These are phyloP conservation scores for Cyrtodaria siliqua DNA, from an alignment of 2,888 invertebrate genomes.

Conservation along the genomic window DNA sequence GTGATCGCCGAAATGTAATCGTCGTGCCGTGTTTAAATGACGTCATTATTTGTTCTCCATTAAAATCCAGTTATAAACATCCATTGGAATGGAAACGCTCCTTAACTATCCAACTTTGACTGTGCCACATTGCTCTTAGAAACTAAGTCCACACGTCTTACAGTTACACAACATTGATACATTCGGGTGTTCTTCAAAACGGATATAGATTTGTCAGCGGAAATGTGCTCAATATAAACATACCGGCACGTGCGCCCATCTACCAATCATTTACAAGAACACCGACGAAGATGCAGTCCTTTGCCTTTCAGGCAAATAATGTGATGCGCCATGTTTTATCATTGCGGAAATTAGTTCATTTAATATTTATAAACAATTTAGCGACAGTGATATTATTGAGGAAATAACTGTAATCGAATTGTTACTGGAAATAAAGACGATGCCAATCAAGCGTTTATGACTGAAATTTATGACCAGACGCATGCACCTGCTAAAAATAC, in stretches of 20 bases:
- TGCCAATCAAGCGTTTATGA: constrained; percentile 22
- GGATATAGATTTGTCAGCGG: too few relatives aligned
- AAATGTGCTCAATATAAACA: too few relatives aligned
- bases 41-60: constrained; percentile 33
- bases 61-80: too few relatives aligned
- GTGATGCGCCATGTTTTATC: constrained; percentile 39
- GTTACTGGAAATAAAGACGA: constrained; percentile 34
- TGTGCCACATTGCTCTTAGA: too few relatives aligned
- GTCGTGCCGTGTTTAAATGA: constrained; percentile 43
- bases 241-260: background rate
- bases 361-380: constrained; percentile 67
- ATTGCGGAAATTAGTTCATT: constrained; percentile 64
- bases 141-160: too few relatives aligned
- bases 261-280: background rate
- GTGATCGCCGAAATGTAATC: constrained; percentile 26
- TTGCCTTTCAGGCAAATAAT: constrained; percentile 31
- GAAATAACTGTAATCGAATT: constrained; percentile 36
- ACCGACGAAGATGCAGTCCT: background rate
- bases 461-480: constrained; percentile 21
- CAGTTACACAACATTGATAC: too few relatives aligned
- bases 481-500: background rate
- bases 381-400: constrained; percentile 26
- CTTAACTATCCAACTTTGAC: too few relatives aligned
- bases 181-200: too few relatives aligned
- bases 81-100: too few relatives aligned